Base-by-base conservation (phyloP, 2,797 vertebrate species). In the Myotis findleyi region DNA sequence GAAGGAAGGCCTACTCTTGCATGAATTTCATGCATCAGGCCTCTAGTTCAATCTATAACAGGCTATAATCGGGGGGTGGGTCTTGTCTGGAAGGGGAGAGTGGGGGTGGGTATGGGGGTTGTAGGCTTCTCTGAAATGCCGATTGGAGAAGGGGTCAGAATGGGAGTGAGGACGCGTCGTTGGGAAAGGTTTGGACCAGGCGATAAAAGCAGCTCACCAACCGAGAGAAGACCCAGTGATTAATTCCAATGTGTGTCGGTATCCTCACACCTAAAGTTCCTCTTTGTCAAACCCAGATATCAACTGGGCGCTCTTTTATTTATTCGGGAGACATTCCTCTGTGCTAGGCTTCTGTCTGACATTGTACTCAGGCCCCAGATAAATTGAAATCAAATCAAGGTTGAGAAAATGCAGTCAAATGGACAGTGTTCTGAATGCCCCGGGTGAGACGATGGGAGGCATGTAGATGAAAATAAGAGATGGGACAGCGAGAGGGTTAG, bases 401-500 rank as follows among this genome's bases (percentile, higher is more conserved):
- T 27, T 23, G 68, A 95, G 47, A 84, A 33, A 41, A 57, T 11
- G 47, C 76, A 81, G 49, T 25, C 41, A 64, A 36, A 36, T 8
- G 0, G 55, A 36, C 2, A n/a, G 0, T 27, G 4, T 23, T 57
- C 25, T 1, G 5, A 76, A 14, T 17, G 84, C 66, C 44, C 47
- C 11, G n/a, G 38, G 16, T 11, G 44, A 57, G 51, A 57, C 5
- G 10, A 17, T 4, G 47, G 33, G 13, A 87, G 17, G 13, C 12
- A 0, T 6, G 3, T 0, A 2, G 49, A 36, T 16, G 4, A 41
- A 64, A 55, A 1, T 30, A 20, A 27, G 17, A 76, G 47, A 2
- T 21, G 9, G 7, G 18, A n/a, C 27, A 4, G 38, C 33, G 3
- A 17, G 53, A 8, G 23, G 6, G 49, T 0, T 5, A 5, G 57